Percentiles rank a stretch among this genome's conserved stretches.
phyloP scores from a whole-genome alignment of 1,140 invertebrate species.

The Formica selysi region DNA sequence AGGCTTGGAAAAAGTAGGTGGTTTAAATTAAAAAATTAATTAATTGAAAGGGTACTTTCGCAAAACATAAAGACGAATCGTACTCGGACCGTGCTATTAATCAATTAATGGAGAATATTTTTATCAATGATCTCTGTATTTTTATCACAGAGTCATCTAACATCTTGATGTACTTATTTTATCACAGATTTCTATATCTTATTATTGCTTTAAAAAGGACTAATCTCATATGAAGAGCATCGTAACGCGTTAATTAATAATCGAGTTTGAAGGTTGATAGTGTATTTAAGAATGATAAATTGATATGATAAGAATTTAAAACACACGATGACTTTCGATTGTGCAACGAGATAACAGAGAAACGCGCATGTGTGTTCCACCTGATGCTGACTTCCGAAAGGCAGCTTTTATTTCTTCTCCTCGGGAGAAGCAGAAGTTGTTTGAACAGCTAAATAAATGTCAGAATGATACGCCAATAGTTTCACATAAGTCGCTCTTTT shows the following conservation, averaged over 20 bases:
- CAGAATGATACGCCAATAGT: neutral
- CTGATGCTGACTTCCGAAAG: neutral
- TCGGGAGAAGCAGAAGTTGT: conserved; percentile 26
- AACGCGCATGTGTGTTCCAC: neutral
- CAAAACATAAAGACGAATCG: neutral
- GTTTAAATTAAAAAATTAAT: neutral
- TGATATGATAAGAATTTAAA: neutral
- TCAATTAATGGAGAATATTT: no score
- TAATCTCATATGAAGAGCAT: neutral
- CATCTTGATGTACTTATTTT: neutral
- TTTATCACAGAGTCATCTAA: neutral
- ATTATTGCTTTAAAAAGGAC: neutral
- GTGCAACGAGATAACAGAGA: no score
- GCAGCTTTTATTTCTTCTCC: neutral
- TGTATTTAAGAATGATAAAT: neutral
- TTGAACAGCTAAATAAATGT: conserved; percentile 63
- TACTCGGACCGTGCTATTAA: no score
- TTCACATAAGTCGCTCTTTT: neutral
- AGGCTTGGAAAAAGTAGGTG: neutral
- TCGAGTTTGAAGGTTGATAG: neutral
- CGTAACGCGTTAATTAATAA: neutral
- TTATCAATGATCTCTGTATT: neutral
- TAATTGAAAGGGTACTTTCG: neutral
- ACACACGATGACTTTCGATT: neutral
- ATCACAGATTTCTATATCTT: neutral